These are phyloP conservation scores for Pectinophora gossypiella DNA, from an alignment of 1,140 invertebrate species.

Conservation along the genomic window DNA sequence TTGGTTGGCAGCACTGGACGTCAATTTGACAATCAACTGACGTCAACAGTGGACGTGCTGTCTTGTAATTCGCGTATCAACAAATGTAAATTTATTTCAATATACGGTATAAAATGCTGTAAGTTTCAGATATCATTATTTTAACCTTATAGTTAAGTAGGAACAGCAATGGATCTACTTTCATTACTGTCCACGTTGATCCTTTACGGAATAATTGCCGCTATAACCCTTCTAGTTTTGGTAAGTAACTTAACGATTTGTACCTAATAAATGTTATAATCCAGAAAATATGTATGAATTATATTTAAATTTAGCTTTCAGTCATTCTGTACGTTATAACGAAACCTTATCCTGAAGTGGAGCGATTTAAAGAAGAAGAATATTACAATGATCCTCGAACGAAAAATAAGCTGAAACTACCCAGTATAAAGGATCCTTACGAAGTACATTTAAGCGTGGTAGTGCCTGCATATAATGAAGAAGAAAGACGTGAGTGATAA, in stretches of 20 bases:
- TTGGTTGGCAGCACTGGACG: no score
- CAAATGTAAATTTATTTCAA: no score
- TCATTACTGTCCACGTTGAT: conserved; percentile 8
- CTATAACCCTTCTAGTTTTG: conserved; percentile 5
- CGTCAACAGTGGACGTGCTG: no score
- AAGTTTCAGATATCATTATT: no score
- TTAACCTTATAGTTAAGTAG: no score
- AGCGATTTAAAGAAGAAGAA: conserved; percentile 84
- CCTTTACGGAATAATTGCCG: conserved; percentile 9
- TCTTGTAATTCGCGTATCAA: no score
- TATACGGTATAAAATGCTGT: no score
- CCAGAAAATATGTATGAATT: background rate
- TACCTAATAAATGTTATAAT: background rate
- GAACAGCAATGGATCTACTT: conserved; percentile 10
- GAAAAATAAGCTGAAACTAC: conserved; percentile 79
- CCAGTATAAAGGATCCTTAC: conserved; percentile 82
- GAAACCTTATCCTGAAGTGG: conserved; percentile 81
- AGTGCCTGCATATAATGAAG: conserved; percentile 98
- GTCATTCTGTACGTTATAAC: conserved; percentile 27
- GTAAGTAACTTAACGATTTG: conserved; percentile 2
- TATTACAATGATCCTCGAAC: conserved; percentile 82
- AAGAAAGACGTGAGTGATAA: conserved; percentile 90
- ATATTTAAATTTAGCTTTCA: conserved; percentile 15
- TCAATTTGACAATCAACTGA: no score
- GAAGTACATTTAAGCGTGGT: conserved; percentile 89